These are phyloP conservation scores for Antennarius maculatus DNA, from an alignment of 2,797 vertebrate genomes.

Conservation along the genomic window DNA sequence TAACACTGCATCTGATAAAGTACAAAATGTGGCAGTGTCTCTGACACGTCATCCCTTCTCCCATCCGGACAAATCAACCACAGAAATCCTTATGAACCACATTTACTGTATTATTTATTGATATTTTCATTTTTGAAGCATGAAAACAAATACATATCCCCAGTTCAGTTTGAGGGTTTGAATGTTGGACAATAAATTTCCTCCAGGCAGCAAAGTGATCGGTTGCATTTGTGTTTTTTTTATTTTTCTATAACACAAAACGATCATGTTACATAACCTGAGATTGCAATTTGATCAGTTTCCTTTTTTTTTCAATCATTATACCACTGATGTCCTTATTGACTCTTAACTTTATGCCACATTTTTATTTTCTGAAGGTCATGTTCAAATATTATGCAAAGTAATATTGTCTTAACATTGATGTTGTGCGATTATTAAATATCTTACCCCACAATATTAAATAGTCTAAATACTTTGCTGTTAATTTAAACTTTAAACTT, in stretches of 20 bases:
- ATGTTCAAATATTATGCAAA: too few species aligned
- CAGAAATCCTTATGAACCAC: too few species aligned
- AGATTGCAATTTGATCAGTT: constrained; percentile 47
- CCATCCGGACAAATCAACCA: background rate
- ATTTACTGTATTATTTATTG: too few species aligned
- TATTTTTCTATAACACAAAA: constrained; percentile 57
- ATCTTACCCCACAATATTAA: too few species aligned
- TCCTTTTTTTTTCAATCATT: constrained; percentile 18
- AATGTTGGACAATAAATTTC: constrained; percentile 57
- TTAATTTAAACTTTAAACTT: background rate
- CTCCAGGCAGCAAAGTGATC: constrained; percentile 76
- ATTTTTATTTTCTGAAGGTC: too few species aligned
- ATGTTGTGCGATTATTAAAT: too few species aligned
- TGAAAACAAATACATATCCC: constrained; percentile 23
- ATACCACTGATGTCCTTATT: background rate
- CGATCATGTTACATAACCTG: constrained; percentile 54
- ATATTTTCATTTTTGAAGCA: too few species aligned
- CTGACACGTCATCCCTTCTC: constrained; percentile 10
- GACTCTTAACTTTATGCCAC: too few species aligned
- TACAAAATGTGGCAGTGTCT: constrained; percentile 35
- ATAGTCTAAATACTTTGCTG: background rate
- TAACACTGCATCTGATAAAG: constrained; percentile 5
- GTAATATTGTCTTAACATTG: too few species aligned
- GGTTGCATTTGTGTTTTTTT: constrained; percentile 68
- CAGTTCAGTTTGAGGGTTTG: constrained; percentile 42